Base-by-base conservation (phyloP, 2,888 invertebrate species). In the Drosophila greeni region DNA sequence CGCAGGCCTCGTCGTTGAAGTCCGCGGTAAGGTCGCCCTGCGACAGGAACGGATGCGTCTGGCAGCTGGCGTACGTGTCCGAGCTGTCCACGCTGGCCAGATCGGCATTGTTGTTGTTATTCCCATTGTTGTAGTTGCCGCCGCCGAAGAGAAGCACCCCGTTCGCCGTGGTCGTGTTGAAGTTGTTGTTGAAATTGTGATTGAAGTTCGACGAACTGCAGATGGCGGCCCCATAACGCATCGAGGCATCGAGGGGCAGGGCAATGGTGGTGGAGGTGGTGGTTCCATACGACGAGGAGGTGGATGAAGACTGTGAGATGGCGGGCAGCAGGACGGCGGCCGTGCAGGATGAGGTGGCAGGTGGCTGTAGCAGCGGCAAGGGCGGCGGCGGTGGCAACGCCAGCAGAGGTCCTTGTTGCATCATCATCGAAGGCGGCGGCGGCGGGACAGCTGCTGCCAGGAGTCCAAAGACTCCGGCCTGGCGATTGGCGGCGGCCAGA, bases 1-100 rank as follows among this genome's bases (percentile, higher is more conserved):
- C 86, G 61, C 86, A 88, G 23, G 86, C 86, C 73, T 88, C 88
- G 69, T 89, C 89, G 33, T 78, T 86, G 89, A 90, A 90, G 61
- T 89, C 89, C 86, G 90, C 90, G 79, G 92, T 92, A 86, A 93
- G 91, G 90, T 94, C 94, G 88, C 92, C 94, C 91, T 95, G 95
- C 85, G 96, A 96, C 90, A 94, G 93, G 91, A 95, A 96, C 86
- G 96, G 96, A 91, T 97, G 97, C 86, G 97, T 97, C 91, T 96
- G 95, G 91, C 97, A 97, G 90, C 96, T 97, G 89, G 96, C 96
- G 90, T 96, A 98, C 78, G 97, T 97, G 90, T 97, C 97, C 86
- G 96, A 94, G 90, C 96, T 94, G 91, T 92, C 92, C 77, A 92
- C 90, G 84, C 91, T 92, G 71, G 91, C 91, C 84, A 91, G 80